Conservation (phyloP, 2,797 vertebrate genomes). For the Chaunax sp. region DNA sequence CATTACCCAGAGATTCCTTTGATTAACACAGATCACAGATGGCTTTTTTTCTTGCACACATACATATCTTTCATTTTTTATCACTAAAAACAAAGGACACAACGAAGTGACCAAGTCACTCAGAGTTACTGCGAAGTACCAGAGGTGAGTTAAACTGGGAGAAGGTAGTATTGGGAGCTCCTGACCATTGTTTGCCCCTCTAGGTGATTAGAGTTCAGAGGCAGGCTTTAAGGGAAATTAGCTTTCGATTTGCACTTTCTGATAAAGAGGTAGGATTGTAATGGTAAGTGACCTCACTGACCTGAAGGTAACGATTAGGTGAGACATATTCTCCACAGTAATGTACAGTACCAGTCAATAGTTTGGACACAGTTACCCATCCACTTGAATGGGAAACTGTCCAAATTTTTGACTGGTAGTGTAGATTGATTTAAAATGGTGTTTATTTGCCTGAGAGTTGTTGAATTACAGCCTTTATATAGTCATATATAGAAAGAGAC, state of each 20-base stretch:
- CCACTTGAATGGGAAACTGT: no score
- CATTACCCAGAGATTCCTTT: neutral
- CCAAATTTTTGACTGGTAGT: no score
- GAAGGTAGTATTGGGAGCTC: slow-evolving; percentile 46
- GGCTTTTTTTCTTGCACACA: neutral
- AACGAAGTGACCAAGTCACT: slow-evolving; percentile 48
- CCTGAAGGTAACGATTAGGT: slow-evolving; percentile 57
- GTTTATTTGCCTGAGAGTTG: slow-evolving; percentile 47
- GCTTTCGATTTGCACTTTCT: slow-evolving; percentile 71
- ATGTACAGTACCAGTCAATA: no score
- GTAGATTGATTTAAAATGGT: slow-evolving; percentile 42
- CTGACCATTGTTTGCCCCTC: slow-evolving; percentile 55
- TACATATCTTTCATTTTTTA: slow-evolving; percentile 6
- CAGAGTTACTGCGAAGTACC: slow-evolving; percentile 58
- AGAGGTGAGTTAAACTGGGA: slow-evolving; percentile 58
- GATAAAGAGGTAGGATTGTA: slow-evolving; percentile 69
- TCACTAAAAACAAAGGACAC: slow-evolving; percentile 22
- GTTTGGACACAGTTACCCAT: no score
- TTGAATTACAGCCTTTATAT: no score
- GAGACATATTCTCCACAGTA: slow-evolving; percentile 51
- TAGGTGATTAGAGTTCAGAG: slow-evolving; percentile 73
- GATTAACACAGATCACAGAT: neutral
- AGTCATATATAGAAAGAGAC: no score
- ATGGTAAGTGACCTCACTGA: slow-evolving; percentile 69
- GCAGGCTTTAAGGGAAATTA: slow-evolving; percentile 76